phyloP scores from a whole-genome alignment of 1,140 invertebrate species.

The Lordiphosa clarofinis region DNA sequence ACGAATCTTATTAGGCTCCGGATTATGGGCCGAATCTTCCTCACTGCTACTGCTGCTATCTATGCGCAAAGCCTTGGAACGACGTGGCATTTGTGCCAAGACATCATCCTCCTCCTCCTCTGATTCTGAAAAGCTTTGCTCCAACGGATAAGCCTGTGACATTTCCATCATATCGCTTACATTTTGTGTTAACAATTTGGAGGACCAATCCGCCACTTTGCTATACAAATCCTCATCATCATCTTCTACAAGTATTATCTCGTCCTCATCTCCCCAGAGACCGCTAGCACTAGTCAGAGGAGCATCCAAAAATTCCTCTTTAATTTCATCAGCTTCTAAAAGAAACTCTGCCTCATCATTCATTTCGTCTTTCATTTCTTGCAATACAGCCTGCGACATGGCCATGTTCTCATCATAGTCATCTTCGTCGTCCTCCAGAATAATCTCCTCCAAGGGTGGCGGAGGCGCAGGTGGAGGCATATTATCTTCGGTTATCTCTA shows the following conservation, averaged over 20 bases:
- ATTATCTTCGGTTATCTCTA: slow-evolving; percentile 19
- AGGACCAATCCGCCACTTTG: slow-evolving; percentile 63
- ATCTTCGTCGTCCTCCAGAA: not conserved
- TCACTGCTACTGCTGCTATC: slow-evolving; percentile 24
- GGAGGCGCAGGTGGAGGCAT: not conserved
- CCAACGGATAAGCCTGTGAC: slow-evolving; percentile 42
- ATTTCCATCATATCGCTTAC: slow-evolving; percentile 12
- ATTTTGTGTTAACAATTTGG: slow-evolving; percentile 56
- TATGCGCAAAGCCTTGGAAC: slow-evolving; percentile 19
- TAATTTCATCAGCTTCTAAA: not conserved
- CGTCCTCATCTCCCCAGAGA: slow-evolving; percentile 24
- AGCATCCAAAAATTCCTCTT: too few species aligned
- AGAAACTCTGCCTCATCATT: slow-evolving; percentile 15
- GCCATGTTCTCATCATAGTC: slow-evolving; percentile 48
- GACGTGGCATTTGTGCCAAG: too few species aligned
- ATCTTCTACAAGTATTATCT: slow-evolving; percentile 40
- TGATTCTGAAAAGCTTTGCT: slow-evolving; percentile 3
- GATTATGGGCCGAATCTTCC: not conserved
- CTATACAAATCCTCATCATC: slow-evolving; percentile 53
- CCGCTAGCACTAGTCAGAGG: not conserved
- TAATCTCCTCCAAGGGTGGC: not conserved
- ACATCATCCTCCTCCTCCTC: slow-evolving; percentile 1
- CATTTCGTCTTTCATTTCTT: slow-evolving; percentile 67
- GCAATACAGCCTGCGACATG: slow-evolving; percentile 45
- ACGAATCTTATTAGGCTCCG: not conserved